Percentiles rank a stretch among this genome's conserved stretches.
Evolutionary conservation across 2,113 vertebrate genomes (phyloP).

Genomic region (Nycticryphes semicollaris): DNA sequence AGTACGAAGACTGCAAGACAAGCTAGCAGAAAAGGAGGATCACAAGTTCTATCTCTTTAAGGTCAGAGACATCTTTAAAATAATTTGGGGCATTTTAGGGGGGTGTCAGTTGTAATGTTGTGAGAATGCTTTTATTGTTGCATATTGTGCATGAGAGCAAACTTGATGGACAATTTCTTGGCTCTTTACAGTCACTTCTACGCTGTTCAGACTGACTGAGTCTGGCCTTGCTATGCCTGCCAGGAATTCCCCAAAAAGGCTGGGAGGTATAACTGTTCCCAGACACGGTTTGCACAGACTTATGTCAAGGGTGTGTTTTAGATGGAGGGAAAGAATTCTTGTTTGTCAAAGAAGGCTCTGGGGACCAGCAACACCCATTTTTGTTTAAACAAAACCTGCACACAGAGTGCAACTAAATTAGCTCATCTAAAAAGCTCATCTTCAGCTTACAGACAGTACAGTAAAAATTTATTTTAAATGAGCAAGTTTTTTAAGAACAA

Average conservation of each 20-base stretch:
- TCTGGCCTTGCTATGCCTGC: background rate
- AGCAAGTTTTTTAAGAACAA: background rate
- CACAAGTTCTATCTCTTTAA: conserved; percentile 87
- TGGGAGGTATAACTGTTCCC: background rate
- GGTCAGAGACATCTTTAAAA: conserved; percentile 71
- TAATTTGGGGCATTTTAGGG: background rate
- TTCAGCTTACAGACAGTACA: background rate
- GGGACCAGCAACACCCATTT: background rate
- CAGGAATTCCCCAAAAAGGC: background rate
- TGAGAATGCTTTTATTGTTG: background rate
- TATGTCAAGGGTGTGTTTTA: background rate
- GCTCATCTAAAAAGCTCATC: background rate
- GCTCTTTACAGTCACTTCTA: background rate
- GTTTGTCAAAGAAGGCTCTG: background rate
- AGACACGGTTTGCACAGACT: background rate
- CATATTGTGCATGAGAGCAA: background rate
- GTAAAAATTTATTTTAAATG: background rate
- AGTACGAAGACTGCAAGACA: conserved; percentile 86
- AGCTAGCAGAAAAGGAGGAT: conserved; percentile 80
- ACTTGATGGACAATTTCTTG: background rate
- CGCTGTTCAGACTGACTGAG: background rate
- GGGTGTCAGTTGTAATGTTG: background rate
- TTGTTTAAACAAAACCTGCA: background rate
- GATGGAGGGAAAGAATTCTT: background rate
- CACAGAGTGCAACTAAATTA: background rate